phyloP scores from a whole-genome alignment of 2,888 invertebrate genomes.

The Philhelius pedissequus region DNA sequence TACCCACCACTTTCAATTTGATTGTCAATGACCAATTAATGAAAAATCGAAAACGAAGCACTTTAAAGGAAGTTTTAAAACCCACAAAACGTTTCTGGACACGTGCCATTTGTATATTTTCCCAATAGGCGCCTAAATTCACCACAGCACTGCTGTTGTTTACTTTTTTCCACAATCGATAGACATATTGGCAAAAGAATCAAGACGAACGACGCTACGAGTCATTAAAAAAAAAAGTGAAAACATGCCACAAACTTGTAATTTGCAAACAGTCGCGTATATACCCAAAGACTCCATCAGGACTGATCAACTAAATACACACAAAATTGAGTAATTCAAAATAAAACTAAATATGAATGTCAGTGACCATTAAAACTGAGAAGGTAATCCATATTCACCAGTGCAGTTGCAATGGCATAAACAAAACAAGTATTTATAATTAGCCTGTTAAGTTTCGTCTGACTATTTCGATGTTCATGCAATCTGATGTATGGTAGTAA shows the following conservation, averaged over 20 bases:
- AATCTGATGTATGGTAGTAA: neutral
- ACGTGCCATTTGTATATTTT: neutral
- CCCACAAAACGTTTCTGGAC: neutral
- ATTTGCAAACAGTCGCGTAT: neutral
- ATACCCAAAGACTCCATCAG: neutral
- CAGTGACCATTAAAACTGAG: slow-evolving; percentile 5
- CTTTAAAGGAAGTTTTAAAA: neutral
- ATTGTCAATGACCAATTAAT: neutral
- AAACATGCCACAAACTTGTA: neutral
- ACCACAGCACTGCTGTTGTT: neutral
- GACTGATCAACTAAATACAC: slow-evolving; percentile 1
- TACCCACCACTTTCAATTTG: neutral
- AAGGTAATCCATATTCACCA: neutral
- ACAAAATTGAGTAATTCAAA: too few species aligned
- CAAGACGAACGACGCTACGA: neutral
- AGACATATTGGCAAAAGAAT: neutral
- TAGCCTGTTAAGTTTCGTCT: neutral
- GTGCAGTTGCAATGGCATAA: neutral
- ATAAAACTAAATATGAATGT: neutral
- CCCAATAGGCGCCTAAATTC: neutral
- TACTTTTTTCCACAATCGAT: neutral
- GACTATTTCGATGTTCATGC: neutral
- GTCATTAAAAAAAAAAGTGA: neutral
- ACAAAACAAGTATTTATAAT: neutral
- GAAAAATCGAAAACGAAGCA: neutral